These are phyloP conservation scores for Numida meleagris DNA, from an alignment of 2,113 vertebrate species.

Conservation along the genomic window DNA sequence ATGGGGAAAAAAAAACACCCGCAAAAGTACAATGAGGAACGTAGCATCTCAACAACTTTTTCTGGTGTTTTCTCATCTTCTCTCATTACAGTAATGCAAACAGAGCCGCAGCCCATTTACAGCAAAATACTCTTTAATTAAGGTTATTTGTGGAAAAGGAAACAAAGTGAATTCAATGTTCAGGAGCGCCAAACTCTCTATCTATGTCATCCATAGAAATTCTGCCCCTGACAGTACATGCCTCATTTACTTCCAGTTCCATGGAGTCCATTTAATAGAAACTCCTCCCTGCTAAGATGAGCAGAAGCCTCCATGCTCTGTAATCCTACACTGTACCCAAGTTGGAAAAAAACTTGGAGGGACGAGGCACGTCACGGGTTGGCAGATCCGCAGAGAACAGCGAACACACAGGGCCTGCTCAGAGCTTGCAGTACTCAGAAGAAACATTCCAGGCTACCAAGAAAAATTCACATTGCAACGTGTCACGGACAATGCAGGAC, in stretches of 20 bases:
- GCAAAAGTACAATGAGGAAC: background rate
- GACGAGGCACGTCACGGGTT: background rate
- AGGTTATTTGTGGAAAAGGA: background rate
- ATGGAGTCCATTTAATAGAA: background rate
- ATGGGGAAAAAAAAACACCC: background rate
- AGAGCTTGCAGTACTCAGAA: conserved; percentile 5
- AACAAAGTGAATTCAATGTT: background rate
- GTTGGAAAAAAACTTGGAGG: background rate
- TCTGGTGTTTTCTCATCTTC: background rate
- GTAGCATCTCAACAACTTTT: background rate
- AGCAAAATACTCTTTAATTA: background rate
- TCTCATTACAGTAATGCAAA: background rate
- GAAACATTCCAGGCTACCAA: conserved; percentile 27
- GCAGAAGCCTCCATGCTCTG: conserved; percentile 6
- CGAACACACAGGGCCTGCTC: conserved; percentile 14
- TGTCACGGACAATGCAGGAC: background rate
- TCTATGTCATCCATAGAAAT: background rate
- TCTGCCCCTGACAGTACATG: background rate
- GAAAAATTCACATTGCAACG: background rate
- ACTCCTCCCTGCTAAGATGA: conserved; percentile 10
- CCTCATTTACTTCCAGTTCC: background rate
- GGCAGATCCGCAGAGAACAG: conserved; percentile 9
- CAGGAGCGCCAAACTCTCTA: background rate
- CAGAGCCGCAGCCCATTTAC: background rate
- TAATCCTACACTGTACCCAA: background rate